phyloP scores from a whole-genome alignment of 2,113 vertebrate species.

The Pseudorectes ferrugineus region DNA sequence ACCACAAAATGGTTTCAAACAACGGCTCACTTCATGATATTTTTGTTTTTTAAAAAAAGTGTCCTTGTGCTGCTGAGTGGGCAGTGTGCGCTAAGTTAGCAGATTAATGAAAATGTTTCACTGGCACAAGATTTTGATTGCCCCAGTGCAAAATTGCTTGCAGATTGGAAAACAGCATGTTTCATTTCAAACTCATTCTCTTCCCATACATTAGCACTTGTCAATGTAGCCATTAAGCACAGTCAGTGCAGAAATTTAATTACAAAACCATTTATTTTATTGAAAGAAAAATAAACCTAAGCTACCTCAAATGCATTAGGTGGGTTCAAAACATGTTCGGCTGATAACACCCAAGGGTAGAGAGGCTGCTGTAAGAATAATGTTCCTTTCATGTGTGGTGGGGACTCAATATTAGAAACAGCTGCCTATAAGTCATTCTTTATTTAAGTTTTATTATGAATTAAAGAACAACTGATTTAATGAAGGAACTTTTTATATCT shows the following conservation, averaged over 20 bases:
- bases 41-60: slow-evolving; percentile 67
- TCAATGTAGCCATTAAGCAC: slow-evolving; percentile 93
- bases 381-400: slow-evolving; percentile 83
- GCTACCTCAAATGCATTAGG: slow-evolving; percentile 94
- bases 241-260: slow-evolving; percentile 91
- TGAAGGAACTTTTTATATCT: slow-evolving; percentile 84
- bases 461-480: slow-evolving; percentile 89
- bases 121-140: slow-evolving; percentile 84
- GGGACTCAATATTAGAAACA: slow-evolving; percentile 87
- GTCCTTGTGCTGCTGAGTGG: slow-evolving; percentile 77
- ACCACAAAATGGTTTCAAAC: slow-evolving; percentile 90
- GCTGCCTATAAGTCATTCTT: slow-evolving; percentile 87
- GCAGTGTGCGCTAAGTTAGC: slow-evolving; percentile 76
- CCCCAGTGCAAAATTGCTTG: slow-evolving; percentile 85
- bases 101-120: slow-evolving; percentile 90
- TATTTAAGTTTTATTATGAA: slow-evolving; percentile 92
- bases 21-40: slow-evolving; percentile 86
- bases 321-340: slow-evolving; percentile 87
- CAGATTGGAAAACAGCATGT: slow-evolving; percentile 90
- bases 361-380: slow-evolving; percentile 85
- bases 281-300: slow-evolving; percentile 98
- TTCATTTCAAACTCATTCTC: slow-evolving; percentile 89
- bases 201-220: slow-evolving; percentile 95
- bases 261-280: slow-evolving; percentile 97
- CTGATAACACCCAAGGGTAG: slow-evolving; percentile 94